phyloP scores from a whole-genome alignment of 2,888 invertebrate genomes.

The Patella ulyssiponensis region DNA sequence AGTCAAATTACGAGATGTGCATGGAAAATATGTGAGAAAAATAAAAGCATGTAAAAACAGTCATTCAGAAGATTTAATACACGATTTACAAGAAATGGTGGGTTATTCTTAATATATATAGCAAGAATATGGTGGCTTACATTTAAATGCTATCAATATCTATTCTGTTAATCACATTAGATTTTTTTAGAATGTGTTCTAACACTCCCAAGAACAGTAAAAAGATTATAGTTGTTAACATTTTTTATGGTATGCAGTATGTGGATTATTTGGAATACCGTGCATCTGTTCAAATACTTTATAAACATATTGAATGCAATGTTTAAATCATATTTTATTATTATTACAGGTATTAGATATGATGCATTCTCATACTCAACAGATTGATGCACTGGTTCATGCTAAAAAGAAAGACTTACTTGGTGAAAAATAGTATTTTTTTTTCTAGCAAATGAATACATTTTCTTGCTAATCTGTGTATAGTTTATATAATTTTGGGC shows the following conservation, averaged over 20 bases:
- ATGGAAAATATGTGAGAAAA: constrained; percentile 81
- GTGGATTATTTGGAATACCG: no score
- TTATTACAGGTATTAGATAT: constrained; percentile 40
- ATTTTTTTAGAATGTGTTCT: no score
- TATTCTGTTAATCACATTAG: no score
- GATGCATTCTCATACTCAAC: constrained; percentile 33
- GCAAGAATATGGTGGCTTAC: not conserved
- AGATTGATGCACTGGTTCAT: constrained; percentile 43
- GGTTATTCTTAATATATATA: constrained; percentile 16
- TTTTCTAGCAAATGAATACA: no score
- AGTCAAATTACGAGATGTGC: constrained; percentile 82
- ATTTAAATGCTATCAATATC: no score
- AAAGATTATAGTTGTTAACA: no score
- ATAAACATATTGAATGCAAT: no score
- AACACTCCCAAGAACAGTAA: no score
- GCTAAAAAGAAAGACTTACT: constrained; percentile 49
- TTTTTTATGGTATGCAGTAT: no score
- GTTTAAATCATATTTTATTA: not conserved
- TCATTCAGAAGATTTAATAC: constrained; percentile 81
- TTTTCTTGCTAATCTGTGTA: no score
- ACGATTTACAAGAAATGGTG: constrained; percentile 78
- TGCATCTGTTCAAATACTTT: no score
- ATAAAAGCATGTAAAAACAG: constrained; percentile 80
- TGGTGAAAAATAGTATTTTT: constrained; percentile 17
- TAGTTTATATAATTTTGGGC: no score